These are phyloP conservation scores for Dreissena rostriformis DNA, from an alignment of 1,140 invertebrate genomes.

Conservation along the genomic window DNA sequence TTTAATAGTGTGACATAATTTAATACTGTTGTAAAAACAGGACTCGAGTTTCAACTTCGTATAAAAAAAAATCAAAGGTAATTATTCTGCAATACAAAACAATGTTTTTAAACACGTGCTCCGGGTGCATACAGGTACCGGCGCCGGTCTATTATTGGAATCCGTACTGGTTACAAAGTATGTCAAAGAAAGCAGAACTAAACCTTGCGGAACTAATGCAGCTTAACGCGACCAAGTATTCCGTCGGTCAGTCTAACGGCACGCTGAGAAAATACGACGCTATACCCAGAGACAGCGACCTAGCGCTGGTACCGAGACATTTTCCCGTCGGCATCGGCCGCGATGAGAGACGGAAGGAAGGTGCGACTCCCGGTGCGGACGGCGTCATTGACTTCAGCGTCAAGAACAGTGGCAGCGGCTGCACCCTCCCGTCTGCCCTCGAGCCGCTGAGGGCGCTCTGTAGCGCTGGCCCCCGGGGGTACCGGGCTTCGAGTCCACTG, in stretches of 20 bases:
- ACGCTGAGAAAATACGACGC: no score
- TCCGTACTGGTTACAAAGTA: conserved; percentile 11
- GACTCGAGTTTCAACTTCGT: no score
- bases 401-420: conserved; percentile 14
- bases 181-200: conserved; percentile 27
- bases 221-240: conserved; percentile 4
- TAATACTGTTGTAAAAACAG: no score
- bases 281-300: no score
- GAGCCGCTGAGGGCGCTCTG: conserved; percentile 51
- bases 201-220: conserved; percentile 46
- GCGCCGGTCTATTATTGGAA: conserved; percentile 52
- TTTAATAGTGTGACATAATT: no score
- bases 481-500: conserved; percentile 10
- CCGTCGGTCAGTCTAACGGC: not conserved
- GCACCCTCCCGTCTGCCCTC: conserved; percentile 44
- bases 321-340: no score
- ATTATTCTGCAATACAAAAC: not conserved
- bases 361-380: not conserved
- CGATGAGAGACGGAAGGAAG: no score
- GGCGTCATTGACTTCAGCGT: conserved; percentile 17
- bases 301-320: no score
- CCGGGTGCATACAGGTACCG: conserved; percentile 37
- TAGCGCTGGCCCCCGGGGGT: conserved; percentile 27
- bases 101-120: conserved; percentile 48
- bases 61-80: no score